phyloP scores from a whole-genome alignment of 2,113 vertebrate genomes.

The Chamaea fasciata region DNA sequence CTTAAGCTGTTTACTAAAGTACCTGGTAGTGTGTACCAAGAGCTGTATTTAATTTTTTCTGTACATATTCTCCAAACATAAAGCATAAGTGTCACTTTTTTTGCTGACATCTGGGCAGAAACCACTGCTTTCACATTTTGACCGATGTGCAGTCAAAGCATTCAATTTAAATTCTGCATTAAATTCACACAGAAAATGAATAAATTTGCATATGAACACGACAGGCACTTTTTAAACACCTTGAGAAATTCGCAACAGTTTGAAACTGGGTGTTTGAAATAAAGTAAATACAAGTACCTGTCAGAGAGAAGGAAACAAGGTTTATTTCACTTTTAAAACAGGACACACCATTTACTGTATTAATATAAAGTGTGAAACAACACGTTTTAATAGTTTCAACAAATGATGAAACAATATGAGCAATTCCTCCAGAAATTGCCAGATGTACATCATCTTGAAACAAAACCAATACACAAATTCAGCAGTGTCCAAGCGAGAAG shows the following conservation, averaged over 20 bases:
- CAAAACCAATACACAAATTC: neutral
- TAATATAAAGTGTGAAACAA: neutral
- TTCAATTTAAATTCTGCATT: neutral
- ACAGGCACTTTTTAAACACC: conserved; percentile 1
- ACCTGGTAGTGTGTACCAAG: neutral
- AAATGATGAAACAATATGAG: neutral
- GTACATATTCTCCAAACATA: neutral
- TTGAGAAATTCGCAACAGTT: neutral
- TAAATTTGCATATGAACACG: neutral
- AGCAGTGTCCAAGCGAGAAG: neutral
- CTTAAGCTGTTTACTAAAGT: neutral
- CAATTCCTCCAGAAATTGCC: neutral
- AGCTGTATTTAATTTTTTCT: neutral
- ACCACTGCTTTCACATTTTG: neutral
- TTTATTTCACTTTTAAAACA: neutral
- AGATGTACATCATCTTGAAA: neutral
- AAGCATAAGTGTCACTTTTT: neutral
- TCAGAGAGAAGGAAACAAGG: neutral
- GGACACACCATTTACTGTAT: neutral
- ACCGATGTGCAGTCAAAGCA: neutral
- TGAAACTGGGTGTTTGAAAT: neutral
- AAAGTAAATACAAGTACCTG: neutral
- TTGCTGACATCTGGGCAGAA: conserved; percentile 7
- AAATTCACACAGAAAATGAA: neutral
- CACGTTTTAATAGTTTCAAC: neutral